Evolutionary conservation across 2,797 vertebrate genomes (phyloP).

Genomic region (Melanotaenia maccullochi): DNA sequence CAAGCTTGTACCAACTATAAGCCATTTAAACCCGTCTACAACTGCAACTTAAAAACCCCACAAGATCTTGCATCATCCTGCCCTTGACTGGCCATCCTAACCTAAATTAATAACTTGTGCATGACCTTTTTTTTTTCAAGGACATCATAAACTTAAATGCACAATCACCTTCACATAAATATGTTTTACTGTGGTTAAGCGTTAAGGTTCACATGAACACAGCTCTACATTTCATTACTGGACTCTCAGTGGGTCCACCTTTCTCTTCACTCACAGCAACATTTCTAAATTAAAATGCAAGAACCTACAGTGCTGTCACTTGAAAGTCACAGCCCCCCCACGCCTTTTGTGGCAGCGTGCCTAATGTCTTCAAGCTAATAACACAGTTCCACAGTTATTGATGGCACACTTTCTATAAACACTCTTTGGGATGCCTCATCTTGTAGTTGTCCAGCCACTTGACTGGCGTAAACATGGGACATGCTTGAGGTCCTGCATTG

Average conservation of each 20-base stretch:
- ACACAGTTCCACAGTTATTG: conserved; percentile 29
- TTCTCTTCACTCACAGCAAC: conserved; percentile 30
- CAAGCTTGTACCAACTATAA: too few relatives aligned
- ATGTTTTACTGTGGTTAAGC: neutral
- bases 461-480: conserved; percentile 5
- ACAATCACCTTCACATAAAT: conserved; percentile 33
- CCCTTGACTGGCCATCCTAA: conserved; percentile 2
- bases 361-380: conserved; percentile 48
- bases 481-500: conserved; percentile 11
- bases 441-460: conserved; percentile 10
- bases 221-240: conserved; percentile 11
- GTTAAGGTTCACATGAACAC: conserved; percentile 19
- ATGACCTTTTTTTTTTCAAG: conserved; percentile 7
- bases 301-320: conserved; percentile 36
- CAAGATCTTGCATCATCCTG: neutral
- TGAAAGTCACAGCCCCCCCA: conserved; percentile 48
- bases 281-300: conserved; percentile 38
- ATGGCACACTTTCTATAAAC: conserved; percentile 29
- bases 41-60: too few relatives aligned
- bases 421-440: conserved; percentile 29
- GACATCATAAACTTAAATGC: neutral
- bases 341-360: conserved; percentile 41
- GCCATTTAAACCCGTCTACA: too few relatives aligned
- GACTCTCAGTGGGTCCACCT: conserved; percentile 18
- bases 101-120: neutral